A percentile compares a stretch with the other conserved stretches of the same genome.
phyloP scores from a whole-genome alignment of 2,113 vertebrate species.

The Myrmophylax atrothorax region DNA sequence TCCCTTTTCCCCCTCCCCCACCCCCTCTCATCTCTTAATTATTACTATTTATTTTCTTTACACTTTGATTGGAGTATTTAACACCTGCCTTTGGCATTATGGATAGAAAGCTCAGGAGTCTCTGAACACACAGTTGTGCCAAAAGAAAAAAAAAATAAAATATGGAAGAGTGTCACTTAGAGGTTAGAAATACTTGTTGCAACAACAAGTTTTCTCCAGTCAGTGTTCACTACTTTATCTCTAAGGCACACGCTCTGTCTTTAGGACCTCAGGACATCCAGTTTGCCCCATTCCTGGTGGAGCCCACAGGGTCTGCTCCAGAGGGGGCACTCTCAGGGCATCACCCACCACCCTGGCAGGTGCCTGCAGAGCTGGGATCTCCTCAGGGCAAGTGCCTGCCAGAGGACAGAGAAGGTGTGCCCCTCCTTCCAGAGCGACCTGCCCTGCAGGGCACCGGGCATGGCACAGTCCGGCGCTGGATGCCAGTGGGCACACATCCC shows the following conservation, averaged over 20 bases:
- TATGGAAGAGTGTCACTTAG: conserved; percentile 21
- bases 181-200: conserved; percentile 42
- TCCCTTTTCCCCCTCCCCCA: background rate
- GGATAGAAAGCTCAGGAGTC: conserved; percentile 50
- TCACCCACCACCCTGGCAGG: background rate
- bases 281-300: background rate
- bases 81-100: conserved; percentile 61
- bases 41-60: conserved; percentile 54
- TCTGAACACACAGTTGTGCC: conserved; percentile 41
- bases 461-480: background rate
- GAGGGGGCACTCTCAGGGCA: background rate
- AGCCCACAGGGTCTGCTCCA: fast-evolving
- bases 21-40: background rate
- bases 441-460: background rate
- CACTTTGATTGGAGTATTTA: conserved; percentile 33
- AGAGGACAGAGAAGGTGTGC: background rate
- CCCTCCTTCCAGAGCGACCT: background rate
- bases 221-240: conserved; percentile 59
- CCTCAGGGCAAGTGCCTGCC: background rate
- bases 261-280: background rate
- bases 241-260: conserved; percentile 62
- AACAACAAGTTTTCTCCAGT: conserved; percentile 23
- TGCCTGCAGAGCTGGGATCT: fast-evolving
- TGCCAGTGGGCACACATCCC: background rate
- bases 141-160: background rate